These are phyloP conservation scores for Drosophila ercepeae DNA, from an alignment of 1,140 invertebrate genomes.

Conservation along the genomic window DNA sequence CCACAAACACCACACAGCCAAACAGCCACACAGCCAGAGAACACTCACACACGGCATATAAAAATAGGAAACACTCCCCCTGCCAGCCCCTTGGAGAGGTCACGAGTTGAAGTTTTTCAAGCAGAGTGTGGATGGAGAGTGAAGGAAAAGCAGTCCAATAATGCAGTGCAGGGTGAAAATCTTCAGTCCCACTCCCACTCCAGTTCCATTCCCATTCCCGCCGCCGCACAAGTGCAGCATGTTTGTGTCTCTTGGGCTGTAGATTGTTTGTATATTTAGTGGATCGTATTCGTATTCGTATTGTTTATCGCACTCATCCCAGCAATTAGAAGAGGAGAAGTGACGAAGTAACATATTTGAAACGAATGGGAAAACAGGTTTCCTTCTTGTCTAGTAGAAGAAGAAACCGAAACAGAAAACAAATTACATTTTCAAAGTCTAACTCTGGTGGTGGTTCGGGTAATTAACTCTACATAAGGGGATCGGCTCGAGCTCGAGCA, in stretches of 20 bases:
- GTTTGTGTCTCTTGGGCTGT: slow-evolving; percentile 13
- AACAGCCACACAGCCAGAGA: no score
- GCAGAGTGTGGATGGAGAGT: neutral
- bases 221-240: slow-evolving; percentile 41
- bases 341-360: neutral
- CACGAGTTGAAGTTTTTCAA: slow-evolving; percentile 75
- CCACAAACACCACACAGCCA: slow-evolving; percentile 24
- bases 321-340: neutral
- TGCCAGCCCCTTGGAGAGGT: slow-evolving; percentile 52
- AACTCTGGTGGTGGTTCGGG: slow-evolving; percentile 45
- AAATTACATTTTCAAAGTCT: slow-evolving; percentile 7
- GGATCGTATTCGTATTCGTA: neutral
- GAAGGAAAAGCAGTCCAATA: neutral
- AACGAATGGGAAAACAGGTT: slow-evolving; percentile 34
- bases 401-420: slow-evolving; percentile 2
- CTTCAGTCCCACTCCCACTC: neutral
- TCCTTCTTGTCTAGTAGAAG: slow-evolving; percentile 21
- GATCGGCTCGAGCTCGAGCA: neutral
- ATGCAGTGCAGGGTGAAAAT: slow-evolving; percentile 15
- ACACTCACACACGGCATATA: slow-evolving; percentile 46
- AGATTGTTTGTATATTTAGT: neutral
- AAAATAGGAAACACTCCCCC: slow-evolving; percentile 71
- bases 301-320: neutral
- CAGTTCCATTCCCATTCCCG: neutral
- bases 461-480: neutral